Evolutionary conservation across 2,888 invertebrate genomes (phyloP).

Genomic region (Drosophila birchii): DNA sequence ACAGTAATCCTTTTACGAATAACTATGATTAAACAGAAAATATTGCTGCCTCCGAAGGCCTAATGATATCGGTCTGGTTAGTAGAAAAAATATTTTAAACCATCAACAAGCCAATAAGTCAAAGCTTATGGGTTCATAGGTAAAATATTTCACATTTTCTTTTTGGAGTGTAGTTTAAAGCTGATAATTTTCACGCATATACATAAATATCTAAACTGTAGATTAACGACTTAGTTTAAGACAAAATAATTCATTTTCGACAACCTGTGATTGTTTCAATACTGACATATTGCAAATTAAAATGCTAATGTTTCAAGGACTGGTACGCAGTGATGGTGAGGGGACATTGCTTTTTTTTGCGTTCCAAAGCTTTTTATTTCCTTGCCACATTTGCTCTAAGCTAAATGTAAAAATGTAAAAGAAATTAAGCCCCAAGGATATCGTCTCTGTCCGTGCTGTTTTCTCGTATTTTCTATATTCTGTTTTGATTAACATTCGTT

Average conservation of each 20-base stretch:
- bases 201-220: too few relatives aligned
- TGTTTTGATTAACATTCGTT: conserved; percentile 79
- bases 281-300: background rate
- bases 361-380: conserved; percentile 4
- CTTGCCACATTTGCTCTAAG: conserved; percentile 35
- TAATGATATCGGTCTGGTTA: background rate
- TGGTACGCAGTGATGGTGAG: background rate
- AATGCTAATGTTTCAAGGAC: background rate
- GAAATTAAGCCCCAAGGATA: conserved; percentile 81
- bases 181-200: too few relatives aligned
- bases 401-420: conserved; percentile 72
- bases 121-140: too few relatives aligned
- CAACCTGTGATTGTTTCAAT: background rate
- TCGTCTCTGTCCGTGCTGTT: conserved; percentile 43
- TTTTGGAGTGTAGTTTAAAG: too few relatives aligned
- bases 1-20: background rate
- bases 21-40: background rate
- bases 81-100: too few relatives aligned
- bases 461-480: conserved; percentile 66
- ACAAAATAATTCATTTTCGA: background rate
- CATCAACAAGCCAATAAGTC: too few relatives aligned
- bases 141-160: background rate
- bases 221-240: background rate
- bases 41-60: background rate
- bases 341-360: background rate